Percentiles rank a stretch among this genome's conserved stretches.
phyloP scores from a whole-genome alignment of 1,140 invertebrate genomes.

The Drosophila pseudoobscura region DNA sequence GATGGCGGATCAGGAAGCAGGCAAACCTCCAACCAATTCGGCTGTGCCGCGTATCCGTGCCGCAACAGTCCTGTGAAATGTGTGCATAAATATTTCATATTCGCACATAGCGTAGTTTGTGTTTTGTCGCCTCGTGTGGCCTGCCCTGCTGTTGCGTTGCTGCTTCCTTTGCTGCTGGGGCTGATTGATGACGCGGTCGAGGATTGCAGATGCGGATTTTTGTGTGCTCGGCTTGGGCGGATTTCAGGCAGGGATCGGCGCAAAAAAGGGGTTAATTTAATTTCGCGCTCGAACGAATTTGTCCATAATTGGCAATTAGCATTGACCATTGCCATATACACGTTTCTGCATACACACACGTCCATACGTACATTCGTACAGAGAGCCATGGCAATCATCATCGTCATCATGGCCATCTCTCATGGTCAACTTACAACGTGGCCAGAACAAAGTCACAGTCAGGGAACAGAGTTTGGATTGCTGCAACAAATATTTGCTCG shows the following conservation, averaged over 20 bases:
- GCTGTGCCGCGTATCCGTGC: slow-evolving; percentile 7
- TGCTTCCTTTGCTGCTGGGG: slow-evolving; percentile 10
- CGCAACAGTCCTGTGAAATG: slow-evolving; percentile 36
- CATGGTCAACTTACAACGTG: slow-evolving; percentile 55
- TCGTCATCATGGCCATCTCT: slow-evolving; percentile 49
- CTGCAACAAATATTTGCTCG: slow-evolving; percentile 73
- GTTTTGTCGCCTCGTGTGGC: slow-evolving; percentile 55
- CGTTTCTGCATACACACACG: too few relatives aligned
- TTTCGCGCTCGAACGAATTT: slow-evolving; percentile 76
- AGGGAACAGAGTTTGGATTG: slow-evolving; percentile 54
- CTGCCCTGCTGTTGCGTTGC: not conserved
- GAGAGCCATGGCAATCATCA: slow-evolving; percentile 41
- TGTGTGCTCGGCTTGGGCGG: slow-evolving; percentile 2
- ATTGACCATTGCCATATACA: slow-evolving; percentile 65
- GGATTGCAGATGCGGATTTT: slow-evolving; percentile 55
- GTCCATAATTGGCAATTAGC: slow-evolving; percentile 81
- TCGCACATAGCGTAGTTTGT: slow-evolving; percentile 60
- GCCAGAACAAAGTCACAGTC: slow-evolving; percentile 31
- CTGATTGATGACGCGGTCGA: slow-evolving; percentile 75
- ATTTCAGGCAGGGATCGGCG: slow-evolving; percentile 15
- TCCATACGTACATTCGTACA: too few relatives aligned
- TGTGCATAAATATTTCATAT: slow-evolving; percentile 65
- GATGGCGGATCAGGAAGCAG: not conserved
- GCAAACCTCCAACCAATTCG: slow-evolving; percentile 10
- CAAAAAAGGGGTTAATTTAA: slow-evolving; percentile 80